These are phyloP conservation scores for Cepphus grylle DNA, from an alignment of 2,113 vertebrate species.

Conservation along the genomic window DNA sequence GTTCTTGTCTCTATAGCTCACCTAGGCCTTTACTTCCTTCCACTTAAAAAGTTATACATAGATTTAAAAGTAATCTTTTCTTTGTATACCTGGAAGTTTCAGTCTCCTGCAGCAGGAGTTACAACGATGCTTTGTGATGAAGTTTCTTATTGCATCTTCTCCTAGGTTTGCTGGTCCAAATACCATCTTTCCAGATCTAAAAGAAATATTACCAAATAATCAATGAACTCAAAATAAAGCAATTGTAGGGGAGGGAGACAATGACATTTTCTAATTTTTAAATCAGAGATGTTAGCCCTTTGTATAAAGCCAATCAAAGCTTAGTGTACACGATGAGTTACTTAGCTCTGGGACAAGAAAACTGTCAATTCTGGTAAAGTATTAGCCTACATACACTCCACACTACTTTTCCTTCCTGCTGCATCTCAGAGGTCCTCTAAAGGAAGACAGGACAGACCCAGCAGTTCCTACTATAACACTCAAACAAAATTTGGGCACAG, in stretches of 20 bases:
- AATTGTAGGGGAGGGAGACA: neutral
- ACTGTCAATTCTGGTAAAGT: neutral
- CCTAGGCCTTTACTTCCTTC: neutral
- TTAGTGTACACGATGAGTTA: neutral
- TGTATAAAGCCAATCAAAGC: neutral
- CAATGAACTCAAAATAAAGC: constrained; percentile 22
- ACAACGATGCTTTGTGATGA: constrained; percentile 90
- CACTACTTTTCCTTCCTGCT: neutral
- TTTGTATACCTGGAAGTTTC: constrained; percentile 83
- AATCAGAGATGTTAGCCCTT: constrained; percentile 4
- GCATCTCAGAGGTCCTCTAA: neutral
- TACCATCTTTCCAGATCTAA: constrained; percentile 83
- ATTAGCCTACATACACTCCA: neutral
- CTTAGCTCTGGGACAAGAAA: neutral
- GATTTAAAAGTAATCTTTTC: constrained; percentile 6
- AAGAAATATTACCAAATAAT: constrained; percentile 55
- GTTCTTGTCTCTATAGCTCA: constrained; percentile 23
- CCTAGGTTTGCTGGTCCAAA: constrained; percentile 94
- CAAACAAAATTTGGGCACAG: neutral
- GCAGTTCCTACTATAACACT: neutral
- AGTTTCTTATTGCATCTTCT: constrained; percentile 85
- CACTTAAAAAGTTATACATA: neutral
- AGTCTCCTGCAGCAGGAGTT: constrained; percentile 86
- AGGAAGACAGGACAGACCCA: neutral
- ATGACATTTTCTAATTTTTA: neutral